phyloP scores from a whole-genome alignment of 2,888 invertebrate species.

The Eristalis intricaria region DNA sequence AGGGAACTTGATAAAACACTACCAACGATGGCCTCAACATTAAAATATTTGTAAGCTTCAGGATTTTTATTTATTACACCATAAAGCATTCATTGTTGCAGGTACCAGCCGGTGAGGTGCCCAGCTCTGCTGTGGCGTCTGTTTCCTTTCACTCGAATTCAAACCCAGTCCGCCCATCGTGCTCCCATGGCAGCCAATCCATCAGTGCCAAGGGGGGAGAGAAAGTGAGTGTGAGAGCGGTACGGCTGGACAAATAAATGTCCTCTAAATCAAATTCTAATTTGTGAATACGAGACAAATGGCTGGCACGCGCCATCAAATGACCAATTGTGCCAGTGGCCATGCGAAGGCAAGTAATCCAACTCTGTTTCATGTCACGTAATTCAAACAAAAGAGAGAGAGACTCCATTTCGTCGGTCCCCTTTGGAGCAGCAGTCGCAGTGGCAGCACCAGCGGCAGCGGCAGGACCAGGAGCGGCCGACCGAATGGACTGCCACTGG shows the following conservation, averaged over 20 bases:
- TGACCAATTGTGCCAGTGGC: conserved; percentile 62
- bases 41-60: conserved; percentile 57
- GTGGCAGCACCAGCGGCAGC: not conserved
- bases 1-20: conserved; percentile 33
- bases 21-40: conserved; percentile 20
- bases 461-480: not conserved
- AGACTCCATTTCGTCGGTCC: conserved; percentile 53
- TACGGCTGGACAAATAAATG: conserved; percentile 65
- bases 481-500: not conserved
- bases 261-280: conserved; percentile 71
- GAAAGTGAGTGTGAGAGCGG: not conserved
- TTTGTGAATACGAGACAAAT: conserved; percentile 71
- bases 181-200: not conserved
- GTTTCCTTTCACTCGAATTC: conserved; percentile 23
- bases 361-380: conserved; percentile 69
- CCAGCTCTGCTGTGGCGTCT: conserved; percentile 17
- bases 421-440: not conserved
- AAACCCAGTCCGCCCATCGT: not conserved
- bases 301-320: conserved; percentile 70
- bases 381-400: conserved; percentile 64
- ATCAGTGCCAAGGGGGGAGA: not conserved
- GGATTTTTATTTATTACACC: conserved; percentile 62
- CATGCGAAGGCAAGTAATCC: conserved; percentile 38
- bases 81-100: conserved; percentile 54
- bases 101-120: not conserved